Percentiles rank a stretch among this genome's conserved stretches.
Conservation (phyloP, 2,797 vertebrate species). For the Pogoniulus pusillus region DNA sequence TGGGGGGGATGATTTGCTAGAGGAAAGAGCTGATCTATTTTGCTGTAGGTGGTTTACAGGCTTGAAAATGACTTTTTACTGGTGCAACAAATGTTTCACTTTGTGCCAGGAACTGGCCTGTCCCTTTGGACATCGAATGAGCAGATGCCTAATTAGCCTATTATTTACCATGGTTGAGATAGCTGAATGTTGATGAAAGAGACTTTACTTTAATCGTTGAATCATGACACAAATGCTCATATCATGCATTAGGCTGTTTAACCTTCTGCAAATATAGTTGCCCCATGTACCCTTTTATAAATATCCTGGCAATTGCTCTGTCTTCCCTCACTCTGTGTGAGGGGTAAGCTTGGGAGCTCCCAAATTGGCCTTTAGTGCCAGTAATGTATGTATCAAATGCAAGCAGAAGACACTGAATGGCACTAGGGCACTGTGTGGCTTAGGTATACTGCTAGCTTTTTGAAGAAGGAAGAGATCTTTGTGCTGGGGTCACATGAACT, state of each 20-base stretch:
- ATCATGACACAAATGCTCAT: slow-evolving; percentile 59
- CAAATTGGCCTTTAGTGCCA: neutral
- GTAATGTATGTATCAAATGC: slow-evolving; percentile 5
- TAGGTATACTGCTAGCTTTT: neutral
- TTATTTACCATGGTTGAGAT: slow-evolving; percentile 71
- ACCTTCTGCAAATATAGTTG: slow-evolving; percentile 58
- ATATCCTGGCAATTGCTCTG: slow-evolving; percentile 41
- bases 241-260: slow-evolving; percentile 61
- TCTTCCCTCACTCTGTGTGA: neutral
- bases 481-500: neutral
- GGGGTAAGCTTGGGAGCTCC: neutral
- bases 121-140: slow-evolving; percentile 69
- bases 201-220: slow-evolving; percentile 63
- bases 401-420: neutral
- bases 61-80: slow-evolving; percentile 58
- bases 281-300: slow-evolving; percentile 5
- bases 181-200: slow-evolving; percentile 72
- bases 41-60: slow-evolving; percentile 19
- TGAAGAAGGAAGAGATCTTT: neutral
- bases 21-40: neutral
- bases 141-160: slow-evolving; percentile 77
- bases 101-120: slow-evolving; percentile 66
- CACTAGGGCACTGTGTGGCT: neutral
- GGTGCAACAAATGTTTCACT: slow-evolving; percentile 61
- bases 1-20: neutral